Evolutionary conservation across 2,888 invertebrate species (phyloP), one percentile per base, ranked within the genome.

Genomic region (Callinectes sapidus): DNA sequence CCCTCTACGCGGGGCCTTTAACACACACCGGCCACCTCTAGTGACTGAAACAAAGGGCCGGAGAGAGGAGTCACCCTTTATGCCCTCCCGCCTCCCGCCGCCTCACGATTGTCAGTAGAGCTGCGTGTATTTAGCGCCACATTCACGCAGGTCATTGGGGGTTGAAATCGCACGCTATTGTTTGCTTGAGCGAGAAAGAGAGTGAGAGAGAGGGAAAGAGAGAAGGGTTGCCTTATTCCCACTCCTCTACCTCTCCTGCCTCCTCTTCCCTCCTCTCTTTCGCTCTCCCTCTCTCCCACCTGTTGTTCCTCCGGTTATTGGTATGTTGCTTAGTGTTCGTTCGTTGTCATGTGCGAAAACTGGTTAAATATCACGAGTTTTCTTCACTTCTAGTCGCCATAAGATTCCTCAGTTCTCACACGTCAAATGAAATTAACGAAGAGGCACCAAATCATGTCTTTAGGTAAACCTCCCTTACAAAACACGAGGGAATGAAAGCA

Each of bases 91-190:
- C 81, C 81, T 35, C 81, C 81, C 81, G 81, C 35, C 16, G 81
- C 35, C 81, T 13, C 35, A 35, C 16, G 81, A 81, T 81, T 81
- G 81, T 81, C 81, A 35, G 81, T 14, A 14, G 16, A 16, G 5
- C 35, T 18, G 32, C 81, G 81, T 81, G 81, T 81, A 81, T 81
- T 81, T 81, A 81, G 81, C 81, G 16, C 81, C 81, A 81, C 81
- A 81, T 81, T 81, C 81, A 81, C 35, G 81, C 32, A 14, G 18
- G 35, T 32, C 81, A 81, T 81, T 81, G 35, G 32, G 18, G 81
- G 81, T 81, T 81, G 16, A 35, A 81, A 81, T 81, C 81, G 35
- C 81, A 81, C 81, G 81, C 35, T 18, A 35, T 81, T 81, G 81
- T 81, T 81, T 81, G 35, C 81, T 81, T 81, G 81, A 32, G 23